These are phyloP conservation scores for Sepioteuthis lessoniana DNA, from an alignment of 2,888 invertebrate species.

Conservation along the genomic window DNA sequence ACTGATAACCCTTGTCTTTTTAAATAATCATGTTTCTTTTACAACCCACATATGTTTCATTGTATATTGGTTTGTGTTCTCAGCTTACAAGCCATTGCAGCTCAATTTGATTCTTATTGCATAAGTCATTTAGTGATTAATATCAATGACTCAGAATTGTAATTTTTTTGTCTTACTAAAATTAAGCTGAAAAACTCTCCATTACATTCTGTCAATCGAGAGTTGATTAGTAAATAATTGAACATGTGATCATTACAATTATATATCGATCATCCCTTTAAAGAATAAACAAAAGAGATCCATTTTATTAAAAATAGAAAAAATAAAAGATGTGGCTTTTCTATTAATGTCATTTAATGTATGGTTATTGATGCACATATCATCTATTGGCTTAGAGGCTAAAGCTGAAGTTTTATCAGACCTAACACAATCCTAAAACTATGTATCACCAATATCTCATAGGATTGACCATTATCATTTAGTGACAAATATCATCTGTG, in stretches of 20 bases:
- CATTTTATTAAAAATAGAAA: not conserved
- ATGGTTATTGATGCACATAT: not conserved
- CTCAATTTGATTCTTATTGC: not conserved
- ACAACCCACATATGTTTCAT: not conserved
- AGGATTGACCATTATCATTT: not conserved
- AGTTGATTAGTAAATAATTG: not conserved
- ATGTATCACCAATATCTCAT: not conserved
- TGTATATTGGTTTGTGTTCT: not conserved
- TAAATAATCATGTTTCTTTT: too few species aligned
- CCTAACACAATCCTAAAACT: not conserved
- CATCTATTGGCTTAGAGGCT: not conserved
- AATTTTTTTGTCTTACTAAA: not conserved
- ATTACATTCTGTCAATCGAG: not conserved
- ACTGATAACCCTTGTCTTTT: too few species aligned
- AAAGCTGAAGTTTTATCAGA: not conserved
- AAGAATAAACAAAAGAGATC: not conserved
- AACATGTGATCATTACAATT: not conserved
- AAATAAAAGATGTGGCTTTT: too few species aligned
- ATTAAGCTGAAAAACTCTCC: not conserved
- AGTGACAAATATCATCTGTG: not conserved
- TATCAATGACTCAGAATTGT: too few species aligned
- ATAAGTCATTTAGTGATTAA: too few species aligned
- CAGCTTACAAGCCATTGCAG: not conserved
- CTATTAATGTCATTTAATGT: not conserved
- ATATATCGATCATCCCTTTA: not conserved